Percentiles rank a stretch among this genome's conserved stretches.
These are phyloP conservation scores for Physocephala rufipes DNA, from an alignment of 2,888 invertebrate genomes.

Conservation along the genomic window DNA sequence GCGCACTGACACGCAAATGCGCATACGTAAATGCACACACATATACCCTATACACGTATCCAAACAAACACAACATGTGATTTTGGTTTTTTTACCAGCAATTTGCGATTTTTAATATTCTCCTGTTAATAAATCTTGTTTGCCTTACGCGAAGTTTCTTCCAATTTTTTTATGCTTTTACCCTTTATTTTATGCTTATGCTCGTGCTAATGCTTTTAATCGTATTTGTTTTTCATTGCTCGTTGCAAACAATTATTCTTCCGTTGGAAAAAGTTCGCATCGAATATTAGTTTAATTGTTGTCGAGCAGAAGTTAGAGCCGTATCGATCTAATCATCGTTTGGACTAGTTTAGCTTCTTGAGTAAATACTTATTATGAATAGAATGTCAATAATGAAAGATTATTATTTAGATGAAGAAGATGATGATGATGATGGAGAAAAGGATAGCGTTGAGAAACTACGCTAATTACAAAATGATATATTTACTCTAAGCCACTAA, in stretches of 20 bases:
- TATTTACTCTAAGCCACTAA: background rate
- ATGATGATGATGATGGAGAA: too few species aligned
- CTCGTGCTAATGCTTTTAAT: background rate
- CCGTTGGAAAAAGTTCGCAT: too few species aligned
- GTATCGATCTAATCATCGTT: background rate
- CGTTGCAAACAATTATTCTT: too few species aligned
- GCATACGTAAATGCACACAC: too few species aligned
- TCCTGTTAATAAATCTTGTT: conserved; percentile 43
- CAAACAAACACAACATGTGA: background rate
- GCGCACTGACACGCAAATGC: too few species aligned
- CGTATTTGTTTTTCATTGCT: too few species aligned
- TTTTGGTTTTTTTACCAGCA: conserved; percentile 44
- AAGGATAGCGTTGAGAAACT: too few species aligned
- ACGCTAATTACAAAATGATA: background rate
- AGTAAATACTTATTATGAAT: too few species aligned
- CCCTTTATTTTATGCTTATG: background rate
- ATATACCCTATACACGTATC: too few species aligned
- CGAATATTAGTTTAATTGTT: too few species aligned
- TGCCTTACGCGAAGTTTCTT: conserved; percentile 18
- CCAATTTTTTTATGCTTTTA: background rate
- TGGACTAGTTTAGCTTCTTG: background rate
- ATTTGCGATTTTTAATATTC: conserved; percentile 46
- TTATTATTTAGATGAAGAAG: too few species aligned
- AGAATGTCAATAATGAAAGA: too few species aligned
- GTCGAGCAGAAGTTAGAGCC: background rate